Evolutionary conservation across 2,797 vertebrate species (phyloP).

Genomic region (Eulemur albifrons): DNA sequence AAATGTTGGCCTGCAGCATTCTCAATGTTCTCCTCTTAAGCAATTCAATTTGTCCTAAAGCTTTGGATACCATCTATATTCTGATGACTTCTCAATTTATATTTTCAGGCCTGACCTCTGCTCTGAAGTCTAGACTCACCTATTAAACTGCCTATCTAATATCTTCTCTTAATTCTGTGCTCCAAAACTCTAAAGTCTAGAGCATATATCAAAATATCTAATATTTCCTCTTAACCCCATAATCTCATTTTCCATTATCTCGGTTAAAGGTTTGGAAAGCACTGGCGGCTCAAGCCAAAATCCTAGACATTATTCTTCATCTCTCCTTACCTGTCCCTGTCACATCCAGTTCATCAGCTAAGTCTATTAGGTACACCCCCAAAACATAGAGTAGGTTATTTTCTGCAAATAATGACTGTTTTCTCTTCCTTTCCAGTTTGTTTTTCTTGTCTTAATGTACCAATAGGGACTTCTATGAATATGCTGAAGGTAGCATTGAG

Average conservation of each 20-base stretch:
- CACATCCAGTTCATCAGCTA: neutral
- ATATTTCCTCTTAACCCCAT: neutral
- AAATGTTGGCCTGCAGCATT: neutral
- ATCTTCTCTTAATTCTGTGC: neutral
- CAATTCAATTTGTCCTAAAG: neutral
- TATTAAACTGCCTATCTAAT: neutral
- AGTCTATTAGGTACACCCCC: neutral
- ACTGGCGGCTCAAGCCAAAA: neutral
- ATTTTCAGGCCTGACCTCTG: neutral
- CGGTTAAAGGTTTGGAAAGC: neutral
- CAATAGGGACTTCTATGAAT: neutral
- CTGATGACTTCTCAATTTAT: neutral
- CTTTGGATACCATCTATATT: neutral
- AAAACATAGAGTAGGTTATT: neutral
- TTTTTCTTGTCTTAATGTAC: neutral
- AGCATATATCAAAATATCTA: neutral
- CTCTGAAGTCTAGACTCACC: conserved; percentile 7
- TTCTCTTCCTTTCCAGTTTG: neutral
- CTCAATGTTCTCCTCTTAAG: neutral
- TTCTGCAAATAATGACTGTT: neutral
- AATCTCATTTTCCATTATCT: neutral
- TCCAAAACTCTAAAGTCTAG: neutral
- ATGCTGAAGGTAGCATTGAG: neutral
- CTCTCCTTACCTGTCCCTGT: neutral
- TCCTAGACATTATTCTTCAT: neutral